These are phyloP conservation scores for Heliconius erato DNA, from an alignment of 2,888 invertebrate species.

Conservation along the genomic window DNA sequence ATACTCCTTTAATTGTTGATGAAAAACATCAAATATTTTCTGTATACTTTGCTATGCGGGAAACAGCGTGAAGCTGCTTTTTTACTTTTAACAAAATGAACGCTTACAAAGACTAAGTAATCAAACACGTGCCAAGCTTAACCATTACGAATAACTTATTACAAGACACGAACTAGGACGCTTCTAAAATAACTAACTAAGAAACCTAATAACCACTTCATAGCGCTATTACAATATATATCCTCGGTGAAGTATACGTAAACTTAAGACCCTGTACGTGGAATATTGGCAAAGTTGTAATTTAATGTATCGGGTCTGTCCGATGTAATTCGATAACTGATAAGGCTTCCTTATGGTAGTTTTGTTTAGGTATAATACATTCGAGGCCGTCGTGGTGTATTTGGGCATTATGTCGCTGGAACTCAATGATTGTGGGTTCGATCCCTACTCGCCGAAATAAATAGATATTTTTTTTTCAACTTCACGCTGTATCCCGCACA, in stretches of 20 bases:
- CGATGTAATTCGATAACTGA: not conserved
- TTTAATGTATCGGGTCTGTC: not conserved
- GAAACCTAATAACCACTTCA: not conserved
- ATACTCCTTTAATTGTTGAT: no score
- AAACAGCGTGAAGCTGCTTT: no score
- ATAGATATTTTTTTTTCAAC: no score
- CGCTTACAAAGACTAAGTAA: not conserved
- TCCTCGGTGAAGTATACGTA: not conserved
- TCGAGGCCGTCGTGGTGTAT: no score
- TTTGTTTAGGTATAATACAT: no score
- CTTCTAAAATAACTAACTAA: not conserved
- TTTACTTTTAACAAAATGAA: not conserved
- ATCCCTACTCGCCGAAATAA: no score
- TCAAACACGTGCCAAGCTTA: not conserved
- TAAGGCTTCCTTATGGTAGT: no score
- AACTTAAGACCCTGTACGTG: not conserved
- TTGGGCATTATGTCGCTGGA: no score
- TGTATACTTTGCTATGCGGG: no score
- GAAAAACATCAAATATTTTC: no score
- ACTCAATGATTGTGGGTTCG: no score
- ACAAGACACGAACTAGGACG: not conserved
- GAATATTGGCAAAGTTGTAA: conserved; percentile 24
- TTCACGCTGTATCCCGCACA: no score
- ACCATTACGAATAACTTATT: not conserved
- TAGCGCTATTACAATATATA: conserved; percentile 17